Evolutionary conservation across 2,888 invertebrate genomes (phyloP), one percentile per base, ranked within the genome.

Genomic region (Melanchra persicariae): DNA sequence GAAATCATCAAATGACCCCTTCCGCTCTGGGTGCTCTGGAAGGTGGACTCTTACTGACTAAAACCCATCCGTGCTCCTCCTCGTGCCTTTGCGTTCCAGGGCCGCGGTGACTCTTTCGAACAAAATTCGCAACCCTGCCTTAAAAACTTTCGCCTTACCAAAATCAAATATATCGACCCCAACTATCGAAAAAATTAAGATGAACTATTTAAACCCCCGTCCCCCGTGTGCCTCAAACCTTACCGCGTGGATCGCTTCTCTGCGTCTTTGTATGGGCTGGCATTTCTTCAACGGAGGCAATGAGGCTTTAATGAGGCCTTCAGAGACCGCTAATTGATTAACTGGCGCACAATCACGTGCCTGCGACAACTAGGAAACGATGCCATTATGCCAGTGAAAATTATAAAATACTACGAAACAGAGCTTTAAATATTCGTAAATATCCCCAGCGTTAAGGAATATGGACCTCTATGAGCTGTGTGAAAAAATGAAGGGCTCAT

Each of bases 261-360:
- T 76, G 61, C 77, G 83, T 85, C 85, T 84, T 86, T 84, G 87
- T 89, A 86, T 89, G 62, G 84, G 89, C 87, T 90, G 90, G 87
- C 89, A 89, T 91, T 91, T 90, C 89, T 91, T 90, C 88, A 88
- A 88, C 79, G 86, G 89, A 90, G 91, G 91, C 91, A 90, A 92
- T 92, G 90, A 91, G 89, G 85, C 88, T 88, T 90, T 94, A 94
- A 94, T 93, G 93, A 93, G 93, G 88, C 85, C 88, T 77, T 57
- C 70, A 34, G 79, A 59, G 52, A 57, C 75, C 77, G 87, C 89
- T 89, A 89, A 89, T 88, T 89, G 87, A 89, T 89, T 87, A 87
- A 86, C 84, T 84, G 85, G 65, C 76, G 57, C 70, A 82, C 76
- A 82, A 73, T 82, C 62, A 45, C 19, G 26, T 45, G 49, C 47